phyloP scores from a whole-genome alignment of 2,888 invertebrate genomes.

The Chrysina gloriosa region DNA sequence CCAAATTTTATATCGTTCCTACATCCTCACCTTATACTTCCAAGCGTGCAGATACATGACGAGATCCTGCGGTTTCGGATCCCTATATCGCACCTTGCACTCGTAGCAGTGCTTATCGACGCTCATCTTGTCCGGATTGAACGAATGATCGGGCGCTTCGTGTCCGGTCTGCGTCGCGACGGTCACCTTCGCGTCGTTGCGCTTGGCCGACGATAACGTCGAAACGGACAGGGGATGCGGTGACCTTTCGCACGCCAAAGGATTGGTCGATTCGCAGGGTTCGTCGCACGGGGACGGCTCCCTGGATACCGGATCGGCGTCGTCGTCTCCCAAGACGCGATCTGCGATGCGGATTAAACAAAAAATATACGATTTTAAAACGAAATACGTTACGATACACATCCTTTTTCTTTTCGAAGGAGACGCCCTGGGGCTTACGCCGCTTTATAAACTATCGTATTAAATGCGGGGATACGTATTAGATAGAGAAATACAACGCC shows the following conservation, averaged over 20 bases:
- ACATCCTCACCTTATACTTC: slow-evolving; percentile 86
- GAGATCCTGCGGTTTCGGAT: slow-evolving; percentile 91
- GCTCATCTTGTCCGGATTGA: slow-evolving; percentile 78
- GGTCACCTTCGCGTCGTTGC: slow-evolving; percentile 68
- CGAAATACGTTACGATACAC: neutral
- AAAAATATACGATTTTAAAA: neutral
- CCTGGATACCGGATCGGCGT: slow-evolving; percentile 73
- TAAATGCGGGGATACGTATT: no score
- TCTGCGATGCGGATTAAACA: slow-evolving; percentile 52
- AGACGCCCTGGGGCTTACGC: no score
- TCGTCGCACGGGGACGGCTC: slow-evolving; percentile 80
- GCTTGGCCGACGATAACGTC: slow-evolving; percentile 46
- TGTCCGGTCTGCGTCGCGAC: slow-evolving; percentile 90
- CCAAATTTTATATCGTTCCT: no score
- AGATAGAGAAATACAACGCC: no score
- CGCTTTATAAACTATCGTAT: no score
- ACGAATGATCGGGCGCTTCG: slow-evolving; percentile 75
- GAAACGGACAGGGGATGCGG: slow-evolving; percentile 57
- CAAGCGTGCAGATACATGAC: slow-evolving; percentile 97
- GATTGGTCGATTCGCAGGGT: slow-evolving; percentile 63
- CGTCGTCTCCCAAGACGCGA: slow-evolving; percentile 70
- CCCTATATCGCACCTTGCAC: slow-evolving; percentile 91
- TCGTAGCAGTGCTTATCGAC: slow-evolving; percentile 91
- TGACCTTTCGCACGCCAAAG: slow-evolving; percentile 58
- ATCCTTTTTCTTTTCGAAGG: neutral